Evolutionary conservation across 2,113 vertebrate species (phyloP).

Genomic region (Drymodes brunneopygia): DNA sequence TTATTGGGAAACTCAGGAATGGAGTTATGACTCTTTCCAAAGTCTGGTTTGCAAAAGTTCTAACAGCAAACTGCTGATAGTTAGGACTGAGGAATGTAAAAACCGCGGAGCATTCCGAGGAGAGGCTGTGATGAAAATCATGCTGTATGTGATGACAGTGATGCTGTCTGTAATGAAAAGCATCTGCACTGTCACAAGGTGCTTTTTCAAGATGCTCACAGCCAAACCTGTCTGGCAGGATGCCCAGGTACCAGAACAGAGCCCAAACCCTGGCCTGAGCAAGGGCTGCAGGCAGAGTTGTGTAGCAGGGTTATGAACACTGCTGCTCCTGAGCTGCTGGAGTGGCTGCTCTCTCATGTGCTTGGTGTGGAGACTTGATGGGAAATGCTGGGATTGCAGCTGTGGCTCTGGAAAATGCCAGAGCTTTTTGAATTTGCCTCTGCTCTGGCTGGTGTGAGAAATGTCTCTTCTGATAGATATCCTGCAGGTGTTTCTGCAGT

Average conservation of each 20-base stretch:
- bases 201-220: not conserved
- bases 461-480: not conserved
- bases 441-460: not conserved
- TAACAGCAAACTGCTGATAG: not conserved
- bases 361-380: not conserved
- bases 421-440: not conserved
- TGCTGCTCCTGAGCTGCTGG: not conserved
- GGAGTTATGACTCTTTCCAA: not conserved
- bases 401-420: not conserved
- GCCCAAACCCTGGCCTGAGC: not conserved
- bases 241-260: not conserved
- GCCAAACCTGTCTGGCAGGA: not conserved
- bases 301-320: fast-evolving
- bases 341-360: fast-evolving
- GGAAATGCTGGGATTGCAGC: not conserved
- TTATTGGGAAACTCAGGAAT: not conserved
- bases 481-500: not conserved
- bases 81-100: not conserved
- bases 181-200: not conserved
- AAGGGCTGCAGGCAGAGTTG: not conserved
- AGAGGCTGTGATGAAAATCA: not conserved
- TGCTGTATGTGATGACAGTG: not conserved
- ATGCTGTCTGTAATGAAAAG: not conserved
- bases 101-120: not conserved
- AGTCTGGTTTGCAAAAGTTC: not conserved